These are phyloP conservation scores for Cynocephalus volans DNA, from an alignment of 2,113 vertebrate species.

Conservation along the genomic window DNA sequence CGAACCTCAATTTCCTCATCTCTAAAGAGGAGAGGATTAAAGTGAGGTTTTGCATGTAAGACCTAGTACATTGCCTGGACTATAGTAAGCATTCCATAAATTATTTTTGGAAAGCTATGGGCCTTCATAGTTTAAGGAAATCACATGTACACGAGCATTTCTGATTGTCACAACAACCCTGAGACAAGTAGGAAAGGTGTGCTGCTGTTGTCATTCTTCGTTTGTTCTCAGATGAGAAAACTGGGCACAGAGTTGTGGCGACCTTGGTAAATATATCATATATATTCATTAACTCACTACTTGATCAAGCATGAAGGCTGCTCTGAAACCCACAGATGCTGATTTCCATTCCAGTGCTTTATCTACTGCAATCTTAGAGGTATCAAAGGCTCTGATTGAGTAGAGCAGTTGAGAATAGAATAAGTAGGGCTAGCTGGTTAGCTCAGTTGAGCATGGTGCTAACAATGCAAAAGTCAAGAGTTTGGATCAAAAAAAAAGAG, in stretches of 20 bases:
- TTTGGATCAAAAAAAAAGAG: no score
- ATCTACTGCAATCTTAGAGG: background rate
- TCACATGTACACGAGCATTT: background rate
- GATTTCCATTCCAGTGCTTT: background rate
- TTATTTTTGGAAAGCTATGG: conserved; percentile 9
- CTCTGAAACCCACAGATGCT: background rate
- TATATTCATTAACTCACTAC: background rate
- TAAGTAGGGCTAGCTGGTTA: background rate
- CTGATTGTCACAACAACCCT: background rate
- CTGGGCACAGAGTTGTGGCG: background rate
- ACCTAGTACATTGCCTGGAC: background rate
- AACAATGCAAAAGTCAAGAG: no score
- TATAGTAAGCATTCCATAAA: background rate
- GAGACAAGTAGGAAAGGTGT: background rate
- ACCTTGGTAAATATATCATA: background rate
- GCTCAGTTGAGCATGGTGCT: no score
- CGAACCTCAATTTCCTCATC: background rate
- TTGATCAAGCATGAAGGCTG: background rate
- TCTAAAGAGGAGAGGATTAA: background rate
- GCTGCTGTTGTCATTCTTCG: background rate
- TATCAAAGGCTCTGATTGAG: background rate
- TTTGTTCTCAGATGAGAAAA: background rate
- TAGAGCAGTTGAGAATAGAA: background rate
- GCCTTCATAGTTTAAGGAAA: background rate
- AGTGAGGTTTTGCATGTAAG: background rate